These are phyloP conservation scores for Spilogale gracilis DNA, from an alignment of 2,113 vertebrate species.

Conservation along the genomic window DNA sequence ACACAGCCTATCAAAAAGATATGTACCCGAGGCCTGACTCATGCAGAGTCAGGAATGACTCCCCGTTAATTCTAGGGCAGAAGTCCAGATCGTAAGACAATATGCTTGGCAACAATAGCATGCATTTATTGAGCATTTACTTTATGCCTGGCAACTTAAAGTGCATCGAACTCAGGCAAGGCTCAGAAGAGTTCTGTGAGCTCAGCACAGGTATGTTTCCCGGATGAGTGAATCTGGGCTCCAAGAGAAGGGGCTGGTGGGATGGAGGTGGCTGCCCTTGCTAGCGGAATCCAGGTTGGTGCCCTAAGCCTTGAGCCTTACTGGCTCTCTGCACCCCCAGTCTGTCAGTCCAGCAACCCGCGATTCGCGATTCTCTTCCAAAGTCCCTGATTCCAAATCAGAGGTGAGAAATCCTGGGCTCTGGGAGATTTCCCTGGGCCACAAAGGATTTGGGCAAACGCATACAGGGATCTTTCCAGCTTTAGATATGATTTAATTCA, in stretches of 20 bases:
- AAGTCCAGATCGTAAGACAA: not conserved
- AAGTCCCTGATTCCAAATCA: not conserved
- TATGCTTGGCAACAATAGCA: not conserved
- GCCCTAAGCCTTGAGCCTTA: not conserved
- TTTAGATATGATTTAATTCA: slow-evolving; percentile 48
- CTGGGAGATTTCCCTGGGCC: slow-evolving; percentile 45
- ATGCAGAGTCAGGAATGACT: not conserved
- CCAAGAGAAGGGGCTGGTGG: not conserved
- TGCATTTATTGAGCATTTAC: not conserved
- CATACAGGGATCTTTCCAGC: slow-evolving; percentile 32
- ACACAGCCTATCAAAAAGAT: not conserved
- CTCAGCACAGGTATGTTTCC: not conserved
- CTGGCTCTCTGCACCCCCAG: not conserved
- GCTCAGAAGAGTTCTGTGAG: slow-evolving; percentile 12
- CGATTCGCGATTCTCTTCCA: not conserved
- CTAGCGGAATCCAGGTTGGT: not conserved
- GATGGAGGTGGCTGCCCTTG: not conserved
- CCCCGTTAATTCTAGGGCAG: not conserved
- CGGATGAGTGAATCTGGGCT: not conserved
- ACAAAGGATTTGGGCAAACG: slow-evolving; percentile 64
- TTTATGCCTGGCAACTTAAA: not conserved
- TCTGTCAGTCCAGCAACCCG: not conserved
- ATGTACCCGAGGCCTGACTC: not conserved
- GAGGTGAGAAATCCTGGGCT: slow-evolving; percentile 46
- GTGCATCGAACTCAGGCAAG: not conserved